These are phyloP conservation scores for Tupiocoris notatus DNA, from an alignment of 2,888 invertebrate genomes.

Conservation along the genomic window DNA sequence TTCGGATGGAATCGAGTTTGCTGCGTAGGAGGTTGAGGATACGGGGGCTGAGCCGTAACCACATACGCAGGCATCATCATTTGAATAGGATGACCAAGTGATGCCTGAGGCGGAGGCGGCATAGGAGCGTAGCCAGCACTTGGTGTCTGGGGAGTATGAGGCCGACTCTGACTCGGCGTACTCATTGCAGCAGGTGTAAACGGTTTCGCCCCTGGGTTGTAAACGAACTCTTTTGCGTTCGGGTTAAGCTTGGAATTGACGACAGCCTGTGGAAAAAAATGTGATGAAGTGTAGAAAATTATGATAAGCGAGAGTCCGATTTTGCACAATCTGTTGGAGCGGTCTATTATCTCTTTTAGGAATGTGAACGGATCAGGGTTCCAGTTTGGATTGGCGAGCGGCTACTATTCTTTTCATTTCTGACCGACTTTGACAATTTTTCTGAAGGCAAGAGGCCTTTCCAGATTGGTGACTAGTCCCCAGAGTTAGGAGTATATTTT, in stretches of 20 bases:
- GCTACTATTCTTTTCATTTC: too few species aligned
- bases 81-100: constrained; percentile 7
- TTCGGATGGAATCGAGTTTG: constrained; percentile 55
- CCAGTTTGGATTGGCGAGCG: too few species aligned
- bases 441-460: too few species aligned
- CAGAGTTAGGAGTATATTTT: too few species aligned
- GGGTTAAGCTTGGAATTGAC: constrained; percentile 81
- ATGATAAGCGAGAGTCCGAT: too few species aligned
- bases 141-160: constrained; percentile 84
- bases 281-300: too few species aligned
- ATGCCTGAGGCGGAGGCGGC: constrained; percentile 52
- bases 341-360: too few species aligned
- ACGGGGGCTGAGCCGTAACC: constrained; percentile 52
- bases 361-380: too few species aligned
- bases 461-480: too few species aligned
- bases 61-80: constrained; percentile 52
- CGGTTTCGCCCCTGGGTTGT: constrained; percentile 80
- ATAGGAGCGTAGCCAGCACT: constrained; percentile 49
- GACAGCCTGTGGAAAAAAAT: too few species aligned
- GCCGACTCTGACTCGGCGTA: constrained; percentile 68
- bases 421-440: too few species aligned
- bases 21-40: constrained; percentile 51
- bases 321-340: too few species aligned
- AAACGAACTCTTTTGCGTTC: constrained; percentile 78
- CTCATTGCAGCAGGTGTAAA: constrained; percentile 72